These are phyloP conservation scores for Lophura nycthemera DNA, from an alignment of 2,113 vertebrate genomes.

Conservation along the genomic window DNA sequence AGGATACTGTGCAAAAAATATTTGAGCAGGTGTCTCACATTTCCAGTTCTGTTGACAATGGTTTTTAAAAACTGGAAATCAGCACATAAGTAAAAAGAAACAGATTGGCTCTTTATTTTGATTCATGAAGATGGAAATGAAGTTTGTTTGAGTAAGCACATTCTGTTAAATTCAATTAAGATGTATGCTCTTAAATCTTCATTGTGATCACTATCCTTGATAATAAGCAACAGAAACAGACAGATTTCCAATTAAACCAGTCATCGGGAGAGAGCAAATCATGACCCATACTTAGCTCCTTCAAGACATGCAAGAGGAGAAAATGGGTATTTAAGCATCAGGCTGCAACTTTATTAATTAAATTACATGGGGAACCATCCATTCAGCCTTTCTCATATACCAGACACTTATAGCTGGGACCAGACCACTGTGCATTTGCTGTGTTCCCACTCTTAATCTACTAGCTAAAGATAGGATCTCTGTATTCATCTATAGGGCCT, in stretches of 20 bases:
- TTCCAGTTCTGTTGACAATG: neutral
- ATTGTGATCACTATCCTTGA: neutral
- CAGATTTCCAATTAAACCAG: neutral
- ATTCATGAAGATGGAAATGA: conserved; percentile 18
- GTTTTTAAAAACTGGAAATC: neutral
- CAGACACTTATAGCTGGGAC: neutral
- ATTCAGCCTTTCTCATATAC: neutral
- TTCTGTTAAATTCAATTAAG: conserved; percentile 1
- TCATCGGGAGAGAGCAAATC: neutral
- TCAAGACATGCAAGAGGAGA: neutral
- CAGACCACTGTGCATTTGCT: neutral
- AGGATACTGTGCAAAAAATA: neutral
- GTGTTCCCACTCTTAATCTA: neutral
- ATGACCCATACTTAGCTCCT: neutral
- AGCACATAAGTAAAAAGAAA: neutral
- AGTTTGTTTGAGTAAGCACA: neutral
- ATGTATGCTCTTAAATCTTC: neutral
- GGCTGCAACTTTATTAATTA: neutral
- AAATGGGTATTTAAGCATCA: neutral
- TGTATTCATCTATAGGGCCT: neutral
- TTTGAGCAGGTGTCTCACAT: neutral
- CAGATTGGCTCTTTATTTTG: conserved; percentile 9
- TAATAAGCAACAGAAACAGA: neutral
- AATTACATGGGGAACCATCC: accelerated
- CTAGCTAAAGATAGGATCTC: neutral